Base-by-base conservation (phyloP, 2,888 invertebrate species). In the Nematopogon swammerdamellus region DNA sequence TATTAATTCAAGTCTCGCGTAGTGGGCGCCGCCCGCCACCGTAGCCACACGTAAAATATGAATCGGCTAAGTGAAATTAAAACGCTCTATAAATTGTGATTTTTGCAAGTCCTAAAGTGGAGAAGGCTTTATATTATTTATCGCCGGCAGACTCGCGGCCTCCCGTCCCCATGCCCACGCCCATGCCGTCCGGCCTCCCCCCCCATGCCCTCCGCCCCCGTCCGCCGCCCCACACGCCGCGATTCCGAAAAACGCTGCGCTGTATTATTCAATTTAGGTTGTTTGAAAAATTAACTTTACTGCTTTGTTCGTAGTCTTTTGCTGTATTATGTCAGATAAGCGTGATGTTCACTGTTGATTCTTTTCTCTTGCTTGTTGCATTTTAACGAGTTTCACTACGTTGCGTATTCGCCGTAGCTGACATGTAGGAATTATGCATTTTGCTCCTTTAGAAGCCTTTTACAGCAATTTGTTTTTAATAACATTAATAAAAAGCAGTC, bases 21-120 rank as follows among this genome's bases (percentile, higher is more conserved):
- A 67, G 68, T 67, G 71, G 70, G 72, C 67, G 67, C 70, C n/a
- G n/a, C n/a, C n/a, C n/a, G n/a, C n/a, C n/a, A n/a, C n/a, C n/a
- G n/a, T n/a, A n/a, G n/a, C n/a, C n/a, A 65, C 79, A 77, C 76
- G 77, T 79, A 79, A 79, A 79, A 79, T 79, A 79, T 79, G 79
- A 76, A 77, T 75, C 73, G 73, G 72, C 77, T 79, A 79, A 79
- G 77, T 77, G 77, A 79, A 79, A 79, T 79, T 79, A 79, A 79
- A 79, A 77, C 71, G 75, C 72, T 76, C 79, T 77, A 79, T 79
- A 79, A 79, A 79, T 79, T 79, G 75, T 76, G 76, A 79, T 77
- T 79, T 79, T 79, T 77, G 77, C 77, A 77, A 79, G 79, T 77
- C 75, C 79, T 73, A 76, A 77, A 79, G 79, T 77, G 76, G 75